Conservation (phyloP, 2,113 vertebrate genomes). For the Cephalopterus ornatus region DNA sequence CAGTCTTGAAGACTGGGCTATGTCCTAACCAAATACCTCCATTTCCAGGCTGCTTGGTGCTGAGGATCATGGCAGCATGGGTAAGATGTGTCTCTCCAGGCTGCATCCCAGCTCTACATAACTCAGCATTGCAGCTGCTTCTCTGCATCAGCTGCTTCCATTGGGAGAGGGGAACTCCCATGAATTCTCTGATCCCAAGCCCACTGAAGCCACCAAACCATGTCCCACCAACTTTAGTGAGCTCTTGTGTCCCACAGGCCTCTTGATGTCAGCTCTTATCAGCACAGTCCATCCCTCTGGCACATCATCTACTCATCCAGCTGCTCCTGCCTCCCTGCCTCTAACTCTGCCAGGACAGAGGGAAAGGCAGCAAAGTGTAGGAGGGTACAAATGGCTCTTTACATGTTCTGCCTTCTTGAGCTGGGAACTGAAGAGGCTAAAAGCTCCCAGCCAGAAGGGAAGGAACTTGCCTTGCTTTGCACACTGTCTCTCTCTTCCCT, state of each 20-base stretch:
- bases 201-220: background rate
- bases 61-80: background rate
- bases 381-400: background rate
- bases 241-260: background rate
- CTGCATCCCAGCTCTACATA: background rate
- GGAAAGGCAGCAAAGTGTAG: background rate
- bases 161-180: background rate
- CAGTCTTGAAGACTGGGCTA: background rate
- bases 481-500: background rate
- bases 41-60: background rate
- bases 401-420: background rate
- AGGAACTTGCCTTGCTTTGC: background rate
- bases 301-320: background rate
- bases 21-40: background rate
- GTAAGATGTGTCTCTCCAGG: background rate
- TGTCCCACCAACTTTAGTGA: background rate
- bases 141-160: background rate
- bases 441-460: background rate
- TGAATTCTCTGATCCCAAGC: background rate
- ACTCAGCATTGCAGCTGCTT: rapidly evolving
- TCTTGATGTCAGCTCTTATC: background rate
- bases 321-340: background rate
- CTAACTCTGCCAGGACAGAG: background rate
- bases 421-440: background rate
- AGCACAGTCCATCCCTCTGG: background rate